Evolutionary conservation across 2,797 vertebrate genomes (phyloP), one percentile per base, ranked within the genome.

Genomic region (Remorina albescens): DNA sequence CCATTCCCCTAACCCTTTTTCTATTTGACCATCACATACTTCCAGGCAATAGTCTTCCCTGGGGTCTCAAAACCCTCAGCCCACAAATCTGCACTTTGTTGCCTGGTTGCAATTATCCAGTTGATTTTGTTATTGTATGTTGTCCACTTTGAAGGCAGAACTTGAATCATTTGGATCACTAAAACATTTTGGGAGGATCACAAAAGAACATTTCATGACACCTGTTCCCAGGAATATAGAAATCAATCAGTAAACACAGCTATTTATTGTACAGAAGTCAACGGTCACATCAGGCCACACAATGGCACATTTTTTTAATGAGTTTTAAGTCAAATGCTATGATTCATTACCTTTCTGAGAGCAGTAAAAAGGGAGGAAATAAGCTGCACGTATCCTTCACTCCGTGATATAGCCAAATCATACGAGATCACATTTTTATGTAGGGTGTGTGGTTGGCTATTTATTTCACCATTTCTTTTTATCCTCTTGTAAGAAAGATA

Each of bases 21-120:
- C 19, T 19, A 19, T 16, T n/a, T 44, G 41, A 18, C 61, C 68
- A 84, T 74, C 51, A 59, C n/a, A 50, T 76, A 68, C 68, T 58
- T 66, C 37, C 19, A 63, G 11, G 8, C 74, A 71, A 26, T 18
- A 42, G 15, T 30, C 53, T 28, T 73, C 59, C 65, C 12, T 76
- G 39, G 39, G 42, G 26, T 34, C 2, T 63, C 30, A 23, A 74
- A 78, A 71, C 59, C 63, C 54, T 57, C 59, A 71, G 66, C 78
- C 68, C 34, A 62, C 58, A 25, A 71, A 23, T 78, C n/a, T 10
- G 10, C 18, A 50, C 32, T 30, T 55, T 42, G 21, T 30, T 26
- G 78, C 18, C 83, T 88, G 90, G 68, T 79, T 88, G 49, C 82
- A 88, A 81, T 92, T 88, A 85, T 85, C 32, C 49, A 26, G 23